phyloP scores from a whole-genome alignment of 2,888 invertebrate genomes.

The Euclidia mi region DNA sequence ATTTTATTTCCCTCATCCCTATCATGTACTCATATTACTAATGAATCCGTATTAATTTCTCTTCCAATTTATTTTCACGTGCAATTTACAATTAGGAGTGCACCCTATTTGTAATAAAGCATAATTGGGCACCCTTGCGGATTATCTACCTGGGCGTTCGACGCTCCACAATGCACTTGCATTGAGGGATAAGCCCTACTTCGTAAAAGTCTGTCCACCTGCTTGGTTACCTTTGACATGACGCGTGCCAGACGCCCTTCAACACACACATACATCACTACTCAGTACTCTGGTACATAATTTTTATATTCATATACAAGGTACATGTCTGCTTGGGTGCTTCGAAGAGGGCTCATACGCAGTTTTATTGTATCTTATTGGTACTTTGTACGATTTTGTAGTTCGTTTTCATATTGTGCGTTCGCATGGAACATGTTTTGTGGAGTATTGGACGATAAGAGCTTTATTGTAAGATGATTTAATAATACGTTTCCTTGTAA shows the following conservation, averaged over 20 bases:
- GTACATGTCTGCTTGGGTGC: slow-evolving; percentile 35
- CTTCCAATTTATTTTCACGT: slow-evolving; percentile 28
- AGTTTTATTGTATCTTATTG: slow-evolving; percentile 51
- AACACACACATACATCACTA: slow-evolving; percentile 51
- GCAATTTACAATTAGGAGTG: slow-evolving; percentile 37
- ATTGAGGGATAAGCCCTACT: slow-evolving; percentile 57
- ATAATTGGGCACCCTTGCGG: slow-evolving; percentile 78
- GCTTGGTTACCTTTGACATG: slow-evolving; percentile 80
- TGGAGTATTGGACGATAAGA: slow-evolving; percentile 9
- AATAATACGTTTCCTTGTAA: background rate
- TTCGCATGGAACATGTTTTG: slow-evolving; percentile 9
- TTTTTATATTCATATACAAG: slow-evolving; percentile 39
- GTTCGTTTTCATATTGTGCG: slow-evolving; percentile 29
- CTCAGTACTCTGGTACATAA: slow-evolving; percentile 53
- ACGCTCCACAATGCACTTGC: slow-evolving; percentile 66
- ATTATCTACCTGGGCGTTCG: slow-evolving; percentile 85
- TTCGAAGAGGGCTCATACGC: slow-evolving; percentile 32
- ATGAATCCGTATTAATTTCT: slow-evolving; percentile 21
- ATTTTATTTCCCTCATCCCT: background rate
- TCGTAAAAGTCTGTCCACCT: slow-evolving; percentile 64
- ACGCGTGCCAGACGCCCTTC: slow-evolving; percentile 66
- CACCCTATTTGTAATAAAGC: slow-evolving; percentile 67
- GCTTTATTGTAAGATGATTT: background rate
- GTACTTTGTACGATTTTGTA: slow-evolving; percentile 45
- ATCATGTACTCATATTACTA: no score